Base-by-base conservation (phyloP, 92 coral and sea anemone genomes). In the Micromussa lordhowensis region DNA sequence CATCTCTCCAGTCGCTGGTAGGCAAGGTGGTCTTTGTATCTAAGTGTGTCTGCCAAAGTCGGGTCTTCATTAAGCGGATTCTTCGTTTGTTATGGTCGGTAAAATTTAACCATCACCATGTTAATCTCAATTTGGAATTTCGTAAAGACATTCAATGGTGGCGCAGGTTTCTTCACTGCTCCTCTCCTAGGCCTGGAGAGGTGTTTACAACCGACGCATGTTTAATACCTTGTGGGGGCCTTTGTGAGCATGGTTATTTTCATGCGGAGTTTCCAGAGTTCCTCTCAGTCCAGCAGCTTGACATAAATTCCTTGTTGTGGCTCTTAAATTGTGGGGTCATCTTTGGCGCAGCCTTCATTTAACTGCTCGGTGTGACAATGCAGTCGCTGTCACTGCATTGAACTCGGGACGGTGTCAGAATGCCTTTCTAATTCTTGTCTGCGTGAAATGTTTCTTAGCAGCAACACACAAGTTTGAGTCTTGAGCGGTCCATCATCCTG, bases 401-500 rank as follows among this genome's bases (percentile, higher is more conserved):
- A 82, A 64, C 26, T n/a, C 86, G 1, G 86, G 86, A 28, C 77
- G 86, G 5, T 86, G 83, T 48, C 29, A 30, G 34, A 14, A 77
- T 55, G 30, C 83, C 7, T 55, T 57, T 38, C 75, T 86, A 86
- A 86, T 38, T 38, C 73, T 8, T 86, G 83, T 63, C 53, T 86
- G 1, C 55, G 89, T 3, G 89, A 86, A 29, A 82, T 79, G 78
- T 18, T 87, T 31, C 35, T 35, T 87, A 24, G 75, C 91, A 8
- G 87, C 91, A 12, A 32, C 51, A 3, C 54, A 30, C 82, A 82
- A 71, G 32, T 82, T 88, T 68, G 91, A 88, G 63, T 11, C 75
- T 58, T 78, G 91, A 10, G 78, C 81, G 29, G 91, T 82, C 14
- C 88, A 88, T 48, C 36, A 82, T 17, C 91, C 91, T 22, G 91